Percentiles rank a stretch among this genome's conserved stretches.
Evolutionary conservation across 1,140 invertebrate species (phyloP).

Genomic region (Anagrus nilaparvatae): DNA sequence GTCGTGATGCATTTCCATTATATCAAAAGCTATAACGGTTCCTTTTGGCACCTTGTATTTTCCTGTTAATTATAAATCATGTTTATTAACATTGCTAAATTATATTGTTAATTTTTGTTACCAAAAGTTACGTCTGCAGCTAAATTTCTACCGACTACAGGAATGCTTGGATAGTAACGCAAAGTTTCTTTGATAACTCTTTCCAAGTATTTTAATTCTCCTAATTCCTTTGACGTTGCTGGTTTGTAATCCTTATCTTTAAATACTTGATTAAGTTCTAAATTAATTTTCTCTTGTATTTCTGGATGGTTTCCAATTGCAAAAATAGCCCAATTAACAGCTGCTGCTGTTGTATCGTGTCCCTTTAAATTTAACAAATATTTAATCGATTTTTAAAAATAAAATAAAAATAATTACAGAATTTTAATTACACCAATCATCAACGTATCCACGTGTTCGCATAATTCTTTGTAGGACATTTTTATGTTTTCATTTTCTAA

Average conservation of each 20-base stretch:
- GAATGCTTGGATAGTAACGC: conserved; percentile 53
- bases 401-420: too few species aligned
- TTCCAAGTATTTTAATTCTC: conserved; percentile 50
- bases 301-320: conserved; percentile 44
- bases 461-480: too few species aligned
- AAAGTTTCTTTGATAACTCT: conserved; percentile 53
- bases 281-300: conserved; percentile 50
- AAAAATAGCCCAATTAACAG: conserved; percentile 40
- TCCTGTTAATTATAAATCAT: too few species aligned
- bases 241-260: conserved; percentile 28
- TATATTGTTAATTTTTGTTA: too few species aligned
- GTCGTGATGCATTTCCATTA: conserved; percentile 46
- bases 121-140: conserved; percentile 48
- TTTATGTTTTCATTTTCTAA: too few species aligned
- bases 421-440: too few species aligned
- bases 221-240: conserved; percentile 35
- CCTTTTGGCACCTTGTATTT: conserved; percentile 42
- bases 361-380: too few species aligned
- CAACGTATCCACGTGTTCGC: too few species aligned
- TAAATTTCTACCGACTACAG: conserved; percentile 42
- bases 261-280: conserved; percentile 50
- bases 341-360: conserved; percentile 56
- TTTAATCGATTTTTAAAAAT: too few species aligned
- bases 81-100: too few species aligned
- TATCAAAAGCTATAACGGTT: conserved; percentile 35